phyloP scores from a whole-genome alignment of 1,140 invertebrate species.

The Drosophila malerkotliana region DNA sequence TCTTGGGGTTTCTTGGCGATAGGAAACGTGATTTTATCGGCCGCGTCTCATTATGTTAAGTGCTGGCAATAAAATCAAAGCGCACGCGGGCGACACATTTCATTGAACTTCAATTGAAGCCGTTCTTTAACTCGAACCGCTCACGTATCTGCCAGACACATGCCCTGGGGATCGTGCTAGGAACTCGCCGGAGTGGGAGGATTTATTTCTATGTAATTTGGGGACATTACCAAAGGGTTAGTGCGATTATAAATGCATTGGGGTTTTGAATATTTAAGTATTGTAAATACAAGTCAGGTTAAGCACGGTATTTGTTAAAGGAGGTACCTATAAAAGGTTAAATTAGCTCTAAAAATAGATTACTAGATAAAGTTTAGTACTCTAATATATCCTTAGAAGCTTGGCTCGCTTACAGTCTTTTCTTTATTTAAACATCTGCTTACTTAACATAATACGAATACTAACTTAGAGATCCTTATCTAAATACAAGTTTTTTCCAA shows the following conservation, averaged over 20 bases:
- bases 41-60: conserved; percentile 76
- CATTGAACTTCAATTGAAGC: conserved; percentile 78
- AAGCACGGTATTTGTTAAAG: neutral
- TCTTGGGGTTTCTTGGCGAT: conserved; percentile 11
- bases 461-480: conserved; percentile 2
- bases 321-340: no score
- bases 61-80: conserved; percentile 80
- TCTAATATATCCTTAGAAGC: neutral
- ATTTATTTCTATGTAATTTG: conserved; percentile 68
- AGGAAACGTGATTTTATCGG: conserved; percentile 78
- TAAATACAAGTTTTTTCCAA: neutral
- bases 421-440: conserved; percentile 1
- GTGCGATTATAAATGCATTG: conserved; percentile 45
- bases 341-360: neutral
- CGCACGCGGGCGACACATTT: conserved; percentile 61
- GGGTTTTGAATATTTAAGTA: conserved; percentile 28
- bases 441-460: neutral
- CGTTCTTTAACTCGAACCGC: conserved; percentile 33
- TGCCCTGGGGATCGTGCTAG: conserved; percentile 52
- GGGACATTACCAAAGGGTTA: conserved; percentile 21
- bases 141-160: conserved; percentile 48
- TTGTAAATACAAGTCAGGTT: neutral
- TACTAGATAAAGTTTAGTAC: no score
- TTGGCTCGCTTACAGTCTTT: neutral
- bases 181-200: conserved; percentile 23